Evolutionary conservation across 1,140 invertebrate species (phyloP), one percentile per base, ranked within the genome.

Genomic region (Ostrea edulis): DNA sequence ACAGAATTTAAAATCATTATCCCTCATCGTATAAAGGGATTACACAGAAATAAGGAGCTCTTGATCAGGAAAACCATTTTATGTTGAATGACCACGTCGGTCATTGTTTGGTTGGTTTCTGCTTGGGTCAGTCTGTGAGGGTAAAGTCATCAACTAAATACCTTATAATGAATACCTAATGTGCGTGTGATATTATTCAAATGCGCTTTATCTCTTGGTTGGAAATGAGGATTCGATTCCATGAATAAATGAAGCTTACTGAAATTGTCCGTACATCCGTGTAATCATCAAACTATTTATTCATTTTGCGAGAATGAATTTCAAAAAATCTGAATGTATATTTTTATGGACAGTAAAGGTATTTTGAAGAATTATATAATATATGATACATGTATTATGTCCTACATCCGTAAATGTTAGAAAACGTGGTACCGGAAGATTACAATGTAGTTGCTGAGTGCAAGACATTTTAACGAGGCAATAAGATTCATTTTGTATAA

Each of bases 81-180:
- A 29, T 77, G 68, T 77, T 35, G 25, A 77, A 35, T 77, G 68
- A 77, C 25, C 25, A 25, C 25, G 68, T 77, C 14, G 68, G 68
- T 77, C 68, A 77, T 29, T 77, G 68, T 25, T 44, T 77, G 12
- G 68, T 9, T 77, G 25, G 29, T 35, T 77, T 77, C 68, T 77
- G 68, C 68, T 35, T 29, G 68, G 29, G 29, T 77, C 29, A 35
- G 9, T 77, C 29, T 77, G 68, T 14, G 68, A 35, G 29, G 29
- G 29, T 9, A 12, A 77, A 77, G 29, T 77, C 68, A 77, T 77
- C 29, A 77, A 29, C 68, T 77, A 77, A 77, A 77, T 77, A 77
- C 68, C 25, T 77, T 35, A 77, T 77, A 77, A 77, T 77, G 68
- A 77, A 77, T 77, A 77, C 25, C 29, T 35, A 77, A 25, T 77